These are phyloP conservation scores for Otus scops DNA, from an alignment of 2,797 vertebrate species.

Conservation along the genomic window DNA sequence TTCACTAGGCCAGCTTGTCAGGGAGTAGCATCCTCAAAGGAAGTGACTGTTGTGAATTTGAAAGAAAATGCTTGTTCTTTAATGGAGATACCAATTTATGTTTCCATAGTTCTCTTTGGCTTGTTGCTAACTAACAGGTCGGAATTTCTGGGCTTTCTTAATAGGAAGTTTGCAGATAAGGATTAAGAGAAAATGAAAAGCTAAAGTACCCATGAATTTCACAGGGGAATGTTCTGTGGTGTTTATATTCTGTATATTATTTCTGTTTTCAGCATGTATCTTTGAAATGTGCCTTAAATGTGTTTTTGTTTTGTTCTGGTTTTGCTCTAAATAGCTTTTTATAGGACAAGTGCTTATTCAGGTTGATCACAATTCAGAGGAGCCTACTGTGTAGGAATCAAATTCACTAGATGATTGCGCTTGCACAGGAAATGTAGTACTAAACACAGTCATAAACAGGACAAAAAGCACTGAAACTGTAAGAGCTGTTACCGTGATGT, in stretches of 20 bases:
- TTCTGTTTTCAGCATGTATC: neutral
- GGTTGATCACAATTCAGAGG: neutral
- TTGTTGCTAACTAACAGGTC: neutral
- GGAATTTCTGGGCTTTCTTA: neutral
- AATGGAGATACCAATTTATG: neutral
- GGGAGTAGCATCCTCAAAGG: neutral
- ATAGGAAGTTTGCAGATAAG: neutral
- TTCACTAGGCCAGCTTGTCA: neutral
- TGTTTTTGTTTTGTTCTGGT: neutral
- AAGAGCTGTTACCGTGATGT: neutral
- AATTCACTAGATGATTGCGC: neutral
- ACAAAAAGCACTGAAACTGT: neutral
- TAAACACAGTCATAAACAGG: neutral
- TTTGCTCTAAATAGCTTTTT: neutral
- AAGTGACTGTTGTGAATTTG: neutral
- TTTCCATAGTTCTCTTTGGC: neutral
- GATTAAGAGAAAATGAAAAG: neutral
- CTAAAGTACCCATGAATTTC: neutral
- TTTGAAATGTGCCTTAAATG: neutral
- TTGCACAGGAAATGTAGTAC: neutral
- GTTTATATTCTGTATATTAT: neutral
- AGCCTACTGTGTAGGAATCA: neutral
- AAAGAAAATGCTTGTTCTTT: neutral
- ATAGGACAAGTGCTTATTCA: neutral
- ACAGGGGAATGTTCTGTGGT: neutral